Evolutionary conservation across 2,113 vertebrate genomes (phyloP).

Genomic region (Chaetops frenatus): DNA sequence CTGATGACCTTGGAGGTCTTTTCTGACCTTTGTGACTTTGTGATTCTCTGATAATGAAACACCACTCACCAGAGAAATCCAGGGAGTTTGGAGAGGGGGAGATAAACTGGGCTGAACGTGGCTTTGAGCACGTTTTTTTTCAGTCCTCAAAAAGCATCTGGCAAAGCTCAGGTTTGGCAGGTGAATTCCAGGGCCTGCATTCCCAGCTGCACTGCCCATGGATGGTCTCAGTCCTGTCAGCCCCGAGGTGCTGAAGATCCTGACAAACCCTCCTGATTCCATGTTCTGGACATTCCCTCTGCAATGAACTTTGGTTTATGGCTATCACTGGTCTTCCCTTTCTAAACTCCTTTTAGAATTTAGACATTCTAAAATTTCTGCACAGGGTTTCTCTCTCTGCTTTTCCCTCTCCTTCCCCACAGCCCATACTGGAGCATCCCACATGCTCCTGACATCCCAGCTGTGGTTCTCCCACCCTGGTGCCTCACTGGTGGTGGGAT

Average conservation of each 20-base stretch:
- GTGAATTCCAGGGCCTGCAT: neutral
- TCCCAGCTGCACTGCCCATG: neutral
- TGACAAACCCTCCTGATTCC: neutral
- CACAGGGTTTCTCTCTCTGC: neutral
- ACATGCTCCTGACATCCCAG: neutral
- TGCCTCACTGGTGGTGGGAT: neutral
- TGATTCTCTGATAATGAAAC: neutral
- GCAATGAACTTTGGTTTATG: neutral
- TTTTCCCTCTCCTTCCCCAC: neutral
- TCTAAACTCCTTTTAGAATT: too few species aligned
- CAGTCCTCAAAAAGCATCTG: neutral
- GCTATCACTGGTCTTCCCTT: neutral
- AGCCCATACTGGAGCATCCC: fast-evolving
- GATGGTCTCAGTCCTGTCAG: neutral
- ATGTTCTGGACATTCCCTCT: neutral
- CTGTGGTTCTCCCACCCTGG: neutral
- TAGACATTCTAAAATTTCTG: neutral
- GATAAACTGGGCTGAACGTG: neutral
- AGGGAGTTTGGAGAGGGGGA: neutral
- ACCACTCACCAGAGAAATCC: neutral
- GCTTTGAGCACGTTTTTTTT: neutral
- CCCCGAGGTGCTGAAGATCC: neutral
- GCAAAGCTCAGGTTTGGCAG: neutral
- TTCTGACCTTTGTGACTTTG: neutral
- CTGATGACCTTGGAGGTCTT: neutral